A percentile compares a stretch with the other conserved stretches of the same genome.
These are phyloP conservation scores for Euplexia lucipara DNA, from an alignment of 2,888 invertebrate genomes.

Conservation along the genomic window DNA sequence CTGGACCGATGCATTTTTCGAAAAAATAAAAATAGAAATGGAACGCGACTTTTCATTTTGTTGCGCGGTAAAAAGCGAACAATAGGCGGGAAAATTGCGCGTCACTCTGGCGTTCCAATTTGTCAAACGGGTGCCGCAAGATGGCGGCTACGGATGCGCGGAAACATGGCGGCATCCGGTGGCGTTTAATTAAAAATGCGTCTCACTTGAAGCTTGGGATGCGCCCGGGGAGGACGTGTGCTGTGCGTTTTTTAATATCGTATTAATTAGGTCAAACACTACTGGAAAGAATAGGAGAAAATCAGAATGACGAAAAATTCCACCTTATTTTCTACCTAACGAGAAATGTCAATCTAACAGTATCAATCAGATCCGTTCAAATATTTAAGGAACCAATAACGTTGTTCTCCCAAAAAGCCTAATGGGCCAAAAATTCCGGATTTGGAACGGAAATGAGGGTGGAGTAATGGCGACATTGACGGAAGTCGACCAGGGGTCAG, in stretches of 20 bases:
- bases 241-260: constrained; percentile 62
- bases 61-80: constrained; percentile 88
- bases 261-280: constrained; percentile 65
- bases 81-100: constrained; percentile 91
- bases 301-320: constrained; percentile 5
- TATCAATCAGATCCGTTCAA: constrained; percentile 27
- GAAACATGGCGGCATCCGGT: constrained; percentile 86
- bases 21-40: constrained; percentile 82
- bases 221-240: constrained; percentile 74
- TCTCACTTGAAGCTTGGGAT: constrained; percentile 84
- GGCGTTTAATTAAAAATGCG: constrained; percentile 89
- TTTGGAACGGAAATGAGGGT: constrained; percentile 78
- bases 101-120: constrained; percentile 91
- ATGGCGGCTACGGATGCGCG: constrained; percentile 85
- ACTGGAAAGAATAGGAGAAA: constrained; percentile 37
- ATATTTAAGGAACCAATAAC: constrained; percentile 49
- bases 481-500: constrained; percentile 76
- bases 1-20: constrained; percentile 79
- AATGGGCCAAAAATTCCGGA: constrained; percentile 72
- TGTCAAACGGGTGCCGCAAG: constrained; percentile 89
- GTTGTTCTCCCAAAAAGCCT: constrained; percentile 54
- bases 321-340: neutral
- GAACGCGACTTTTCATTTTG: constrained; percentile 89
- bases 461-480: constrained; percentile 77
- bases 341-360: constrained; percentile 5